Base-by-base conservation (phyloP, 1,140 invertebrate species). In the Diplogasteroides magnus region DNA sequence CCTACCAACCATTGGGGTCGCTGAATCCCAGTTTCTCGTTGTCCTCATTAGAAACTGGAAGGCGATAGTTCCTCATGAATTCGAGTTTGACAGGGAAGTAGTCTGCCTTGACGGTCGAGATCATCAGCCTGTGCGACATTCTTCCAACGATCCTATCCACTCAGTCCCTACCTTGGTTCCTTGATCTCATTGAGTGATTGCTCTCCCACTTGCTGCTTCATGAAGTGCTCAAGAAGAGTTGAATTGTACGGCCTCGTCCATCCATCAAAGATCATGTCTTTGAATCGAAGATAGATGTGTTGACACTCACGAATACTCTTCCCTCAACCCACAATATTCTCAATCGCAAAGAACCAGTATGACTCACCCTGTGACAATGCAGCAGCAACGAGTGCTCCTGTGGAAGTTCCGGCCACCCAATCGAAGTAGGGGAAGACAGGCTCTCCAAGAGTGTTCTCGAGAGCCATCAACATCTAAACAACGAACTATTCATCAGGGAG, bases 391-490 rank as follows among this genome's bases (percentile, higher is more conserved):
- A 98, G 94, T 0, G 92, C 94, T 1, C 95, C 95, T 1, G 95
- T 98, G 68, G 93, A 96, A 1, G 96, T 98, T 2, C 96, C 96
- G 2, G 91, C 90, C 26, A 98, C 88, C 94, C 94, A 98, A 83
- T 98, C 94, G 84, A 98, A 98, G 59, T 82, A 82, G 25, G 68
- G 62, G 23, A 75, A 81, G 27, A 82, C 67, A 2, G 77, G 75
- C 57, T 82, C 80, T 32, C 76, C 74, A 55, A 82, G 63, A 25
- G 75, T 32, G 59, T 73, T 62, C 58, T 82, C 80, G 13, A 83
- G 70, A 28, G 75, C 75, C 14, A 82, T 66, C 63, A 82, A 26
- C n/a, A 76, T 80, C 73, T 79, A 59, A 70, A 77, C 1, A 1
- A 25, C 1, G 15, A 19, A 48, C 19, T 1, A 26, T n/a, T n/a